These are phyloP conservation scores for Drosophila rellima DNA, from an alignment of 2,888 invertebrate genomes.

Conservation along the genomic window DNA sequence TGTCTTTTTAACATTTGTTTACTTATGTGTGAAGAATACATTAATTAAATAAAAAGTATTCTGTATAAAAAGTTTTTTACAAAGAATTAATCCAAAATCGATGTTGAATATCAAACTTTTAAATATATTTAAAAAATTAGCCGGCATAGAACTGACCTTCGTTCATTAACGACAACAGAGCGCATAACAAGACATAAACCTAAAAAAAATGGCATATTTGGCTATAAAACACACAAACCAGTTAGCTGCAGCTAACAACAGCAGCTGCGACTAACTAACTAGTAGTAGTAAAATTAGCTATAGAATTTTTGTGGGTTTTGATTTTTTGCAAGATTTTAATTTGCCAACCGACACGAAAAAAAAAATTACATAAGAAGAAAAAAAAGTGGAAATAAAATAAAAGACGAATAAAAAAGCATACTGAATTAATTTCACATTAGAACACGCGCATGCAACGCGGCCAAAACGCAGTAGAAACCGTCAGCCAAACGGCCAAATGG, in stretches of 20 bases:
- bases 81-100: not conserved
- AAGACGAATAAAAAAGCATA: slow-evolving; percentile 38
- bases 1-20: not conserved
- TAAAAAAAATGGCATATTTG: slow-evolving; percentile 64
- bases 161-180: slow-evolving; percentile 70
- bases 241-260: slow-evolving; percentile 64
- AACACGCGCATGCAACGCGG: slow-evolving; percentile 77
- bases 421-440: slow-evolving; percentile 81
- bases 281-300: slow-evolving; percentile 69
- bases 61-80: not conserved
- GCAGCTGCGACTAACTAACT: slow-evolving; percentile 63
- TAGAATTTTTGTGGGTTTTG: slow-evolving; percentile 52
- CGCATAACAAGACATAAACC: slow-evolving; percentile 72
- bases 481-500: not conserved
- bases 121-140: slow-evolving; percentile 18
- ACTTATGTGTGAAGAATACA: too few species aligned
- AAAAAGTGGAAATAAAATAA: slow-evolving; percentile 33
- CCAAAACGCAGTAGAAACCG: slow-evolving; percentile 67
- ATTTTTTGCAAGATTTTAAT: slow-evolving; percentile 50
- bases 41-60: too few species aligned
- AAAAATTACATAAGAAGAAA: slow-evolving; percentile 24
- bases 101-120: not conserved
- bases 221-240: slow-evolving; percentile 58
- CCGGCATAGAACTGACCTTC: slow-evolving; percentile 71
- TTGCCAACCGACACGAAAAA: slow-evolving; percentile 36